Percentiles rank a stretch among this genome's conserved stretches.
Conservation (phyloP, 2,113 vertebrate genomes). For the Alexandromys fortis region DNA sequence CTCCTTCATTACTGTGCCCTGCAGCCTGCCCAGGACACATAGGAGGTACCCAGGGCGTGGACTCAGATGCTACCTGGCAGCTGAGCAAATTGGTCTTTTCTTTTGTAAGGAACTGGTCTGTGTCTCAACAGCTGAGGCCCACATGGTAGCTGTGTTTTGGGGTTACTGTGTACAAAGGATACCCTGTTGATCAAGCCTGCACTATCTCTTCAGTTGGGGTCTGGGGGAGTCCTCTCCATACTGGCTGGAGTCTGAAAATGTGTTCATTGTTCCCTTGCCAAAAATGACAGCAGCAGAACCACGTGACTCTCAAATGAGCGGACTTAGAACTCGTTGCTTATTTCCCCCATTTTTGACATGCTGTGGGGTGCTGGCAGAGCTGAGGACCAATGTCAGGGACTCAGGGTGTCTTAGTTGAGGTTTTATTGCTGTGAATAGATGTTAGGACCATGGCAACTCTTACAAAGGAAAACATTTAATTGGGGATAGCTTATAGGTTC, state of each 20-base stretch:
- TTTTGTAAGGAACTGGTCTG: not conserved
- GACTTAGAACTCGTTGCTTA: too few relatives aligned
- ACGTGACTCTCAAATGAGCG: rapidly evolving
- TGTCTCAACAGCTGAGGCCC: not conserved
- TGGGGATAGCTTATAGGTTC: not conserved
- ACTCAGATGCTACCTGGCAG: not conserved
- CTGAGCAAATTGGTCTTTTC: not conserved
- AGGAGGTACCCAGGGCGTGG: not conserved
- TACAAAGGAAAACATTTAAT: not conserved
- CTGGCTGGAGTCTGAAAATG: not conserved
- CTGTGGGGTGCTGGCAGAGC: not conserved
- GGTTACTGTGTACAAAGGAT: too few relatives aligned
- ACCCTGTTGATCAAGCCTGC: rapidly evolving
- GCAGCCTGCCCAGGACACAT: not conserved
- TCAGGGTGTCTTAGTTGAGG: not conserved
- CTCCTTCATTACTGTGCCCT: not conserved
- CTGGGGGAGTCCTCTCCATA: not conserved
- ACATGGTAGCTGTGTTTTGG: not conserved
- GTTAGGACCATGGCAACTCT: not conserved
- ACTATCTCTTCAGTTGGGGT: not conserved
- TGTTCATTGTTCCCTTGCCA: not conserved
- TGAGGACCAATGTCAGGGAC: not conserved
- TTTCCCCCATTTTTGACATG: not conserved
- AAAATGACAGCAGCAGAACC: not conserved
- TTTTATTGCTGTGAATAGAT: not conserved